These are phyloP conservation scores for Poeciliopsis occidentalis DNA, from an alignment of 2,113 vertebrate genomes.

Conservation along the genomic window DNA sequence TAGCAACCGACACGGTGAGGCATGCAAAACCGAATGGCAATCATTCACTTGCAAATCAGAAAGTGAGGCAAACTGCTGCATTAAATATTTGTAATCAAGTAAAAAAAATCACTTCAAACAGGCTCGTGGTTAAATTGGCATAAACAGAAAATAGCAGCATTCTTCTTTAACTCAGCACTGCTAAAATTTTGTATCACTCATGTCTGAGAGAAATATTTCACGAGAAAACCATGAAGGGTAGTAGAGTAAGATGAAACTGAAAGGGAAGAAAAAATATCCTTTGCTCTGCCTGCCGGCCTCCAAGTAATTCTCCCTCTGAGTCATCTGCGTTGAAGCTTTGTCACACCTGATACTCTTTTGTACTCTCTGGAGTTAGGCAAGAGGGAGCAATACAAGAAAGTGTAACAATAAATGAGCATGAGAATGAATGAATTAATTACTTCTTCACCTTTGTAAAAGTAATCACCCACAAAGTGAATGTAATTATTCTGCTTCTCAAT, in stretches of 20 bases:
- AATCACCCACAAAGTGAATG: constrained; percentile 74
- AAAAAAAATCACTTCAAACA: constrained; percentile 39
- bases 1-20: constrained; percentile 55
- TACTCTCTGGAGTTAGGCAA: constrained; percentile 53
- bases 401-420: constrained; percentile 66
- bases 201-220: constrained; percentile 33
- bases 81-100: constrained; percentile 72
- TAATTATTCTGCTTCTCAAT: constrained; percentile 71
- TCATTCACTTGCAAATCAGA: constrained; percentile 70
- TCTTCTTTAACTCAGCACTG: constrained; percentile 10
- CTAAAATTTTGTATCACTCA: constrained; percentile 24
- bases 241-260: constrained; percentile 60
- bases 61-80: constrained; percentile 51
- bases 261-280: constrained; percentile 58
- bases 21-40: constrained; percentile 58
- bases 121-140: constrained; percentile 36
- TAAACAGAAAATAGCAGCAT: constrained; percentile 33
- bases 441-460: constrained; percentile 69
- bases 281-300: constrained; percentile 56
- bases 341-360: constrained; percentile 64
- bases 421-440: constrained; percentile 72
- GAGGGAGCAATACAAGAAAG: constrained; percentile 55
- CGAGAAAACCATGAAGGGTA: constrained; percentile 39
- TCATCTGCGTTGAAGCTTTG: constrained; percentile 62
- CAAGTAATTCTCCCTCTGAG: constrained; percentile 65